A percentile compares a stretch with the other conserved stretches of the same genome.
These are phyloP conservation scores for Halcyon smyrnensis DNA, from an alignment of 2,797 vertebrate species.

Conservation along the genomic window DNA sequence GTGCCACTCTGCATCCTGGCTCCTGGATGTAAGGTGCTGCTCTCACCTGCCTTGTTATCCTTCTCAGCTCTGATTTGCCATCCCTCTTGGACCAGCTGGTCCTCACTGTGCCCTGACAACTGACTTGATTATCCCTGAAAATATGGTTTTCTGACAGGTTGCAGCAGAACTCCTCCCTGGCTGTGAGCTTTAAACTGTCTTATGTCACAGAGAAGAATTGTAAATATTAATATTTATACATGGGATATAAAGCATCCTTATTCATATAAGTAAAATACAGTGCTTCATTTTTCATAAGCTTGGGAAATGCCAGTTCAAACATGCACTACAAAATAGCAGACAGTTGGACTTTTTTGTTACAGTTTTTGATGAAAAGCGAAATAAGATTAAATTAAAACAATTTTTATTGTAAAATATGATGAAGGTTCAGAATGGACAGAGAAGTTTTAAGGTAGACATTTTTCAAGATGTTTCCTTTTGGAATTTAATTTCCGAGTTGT, in stretches of 20 bases:
- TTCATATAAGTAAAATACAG: background rate
- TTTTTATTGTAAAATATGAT: background rate
- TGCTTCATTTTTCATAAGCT: background rate
- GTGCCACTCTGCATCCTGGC: background rate
- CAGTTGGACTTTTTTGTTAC: background rate
- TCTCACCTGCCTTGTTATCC: background rate
- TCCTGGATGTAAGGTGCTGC: background rate
- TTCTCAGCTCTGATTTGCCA: background rate
- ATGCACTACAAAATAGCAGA: background rate
- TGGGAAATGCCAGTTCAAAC: background rate
- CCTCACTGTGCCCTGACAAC: background rate
- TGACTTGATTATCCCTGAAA: background rate
- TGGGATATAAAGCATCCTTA: background rate
- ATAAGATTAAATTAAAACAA: background rate
- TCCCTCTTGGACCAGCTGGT: background rate
- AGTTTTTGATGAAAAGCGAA: background rate
- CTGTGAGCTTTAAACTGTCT: background rate
- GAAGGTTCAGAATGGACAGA: background rate
- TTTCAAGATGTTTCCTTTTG: background rate
- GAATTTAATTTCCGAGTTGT: background rate
- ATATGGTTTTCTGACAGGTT: background rate
- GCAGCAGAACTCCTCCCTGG: background rate
- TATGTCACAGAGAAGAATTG: background rate
- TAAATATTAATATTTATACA: conserved; percentile 1
- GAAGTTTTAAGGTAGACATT: background rate